Percentiles rank a stretch among this genome's conserved stretches.
These are phyloP conservation scores for Kobus ellipsiprymnus DNA, from an alignment of 2,113 vertebrate species.

Conservation along the genomic window DNA sequence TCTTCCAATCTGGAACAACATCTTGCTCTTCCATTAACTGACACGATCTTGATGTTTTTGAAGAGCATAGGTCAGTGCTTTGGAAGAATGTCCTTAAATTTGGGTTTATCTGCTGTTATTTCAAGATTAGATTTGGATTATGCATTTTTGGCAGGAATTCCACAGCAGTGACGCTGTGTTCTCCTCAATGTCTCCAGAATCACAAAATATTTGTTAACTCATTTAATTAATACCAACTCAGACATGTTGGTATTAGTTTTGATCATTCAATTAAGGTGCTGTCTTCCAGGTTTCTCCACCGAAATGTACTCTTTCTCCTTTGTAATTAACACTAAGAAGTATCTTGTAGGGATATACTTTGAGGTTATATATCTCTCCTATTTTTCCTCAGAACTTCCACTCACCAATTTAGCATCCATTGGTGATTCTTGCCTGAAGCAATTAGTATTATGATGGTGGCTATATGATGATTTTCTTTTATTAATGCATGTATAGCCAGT, in stretches of 20 bases:
- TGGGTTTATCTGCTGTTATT: slow-evolving; percentile 44
- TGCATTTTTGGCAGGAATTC: slow-evolving; percentile 42
- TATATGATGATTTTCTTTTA: slow-evolving; percentile 10
- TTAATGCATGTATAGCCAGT: neutral
- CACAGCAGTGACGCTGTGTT: neutral
- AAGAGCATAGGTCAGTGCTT: neutral
- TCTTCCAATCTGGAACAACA: neutral
- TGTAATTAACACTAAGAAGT: neutral
- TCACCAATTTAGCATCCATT: neutral
- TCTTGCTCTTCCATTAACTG: slow-evolving; percentile 21
- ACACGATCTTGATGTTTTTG: slow-evolving; percentile 11
- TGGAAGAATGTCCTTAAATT: slow-evolving; percentile 35
- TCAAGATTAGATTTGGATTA: slow-evolving; percentile 11
- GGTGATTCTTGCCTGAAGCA: neutral
- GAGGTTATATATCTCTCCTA: neutral
- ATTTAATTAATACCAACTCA: neutral
- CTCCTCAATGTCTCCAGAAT: neutral
- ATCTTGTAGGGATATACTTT: neutral
- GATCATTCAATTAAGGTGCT: neutral
- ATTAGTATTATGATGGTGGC: neutral
- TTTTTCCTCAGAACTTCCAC: neutral
- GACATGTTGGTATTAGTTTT: slow-evolving; percentile 8
- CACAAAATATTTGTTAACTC: neutral
- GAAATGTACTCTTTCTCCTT: neutral
- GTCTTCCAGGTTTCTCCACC: neutral